These are phyloP conservation scores for Lycocerus yunnanus DNA, from an alignment of 2,888 invertebrate species.

Conservation along the genomic window DNA sequence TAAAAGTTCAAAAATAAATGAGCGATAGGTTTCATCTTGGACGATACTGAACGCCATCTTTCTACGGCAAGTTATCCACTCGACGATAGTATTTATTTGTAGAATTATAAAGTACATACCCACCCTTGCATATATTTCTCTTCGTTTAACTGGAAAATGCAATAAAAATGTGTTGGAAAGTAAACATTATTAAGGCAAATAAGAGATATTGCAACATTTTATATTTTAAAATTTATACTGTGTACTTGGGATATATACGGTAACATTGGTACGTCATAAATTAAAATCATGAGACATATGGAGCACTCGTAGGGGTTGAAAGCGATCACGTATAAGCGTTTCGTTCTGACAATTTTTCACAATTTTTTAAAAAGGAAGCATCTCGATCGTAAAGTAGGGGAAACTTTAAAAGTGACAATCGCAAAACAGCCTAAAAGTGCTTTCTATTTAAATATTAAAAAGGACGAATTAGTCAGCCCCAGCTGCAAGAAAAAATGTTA, in stretches of 20 bases:
- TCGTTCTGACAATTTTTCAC: neutral
- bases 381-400: slow-evolving; percentile 9
- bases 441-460: neutral
- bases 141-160: neutral
- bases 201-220: neutral
- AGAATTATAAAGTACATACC: neutral
- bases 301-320: neutral
- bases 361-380: slow-evolving; percentile 11
- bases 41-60: too few species aligned
- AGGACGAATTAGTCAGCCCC: neutral
- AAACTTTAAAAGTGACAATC: neutral
- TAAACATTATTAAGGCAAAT: neutral
- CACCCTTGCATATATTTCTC: neutral
- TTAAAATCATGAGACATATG: slow-evolving; percentile 2
- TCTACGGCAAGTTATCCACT: neutral
- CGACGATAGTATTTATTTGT: neutral
- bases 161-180: neutral
- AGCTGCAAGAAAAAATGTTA: neutral
- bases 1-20: too few species aligned
- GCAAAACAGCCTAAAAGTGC: neutral
- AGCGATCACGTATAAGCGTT: neutral
- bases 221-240: neutral
- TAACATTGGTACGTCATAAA: neutral
- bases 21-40: too few species aligned
- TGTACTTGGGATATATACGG: neutral